Base-by-base conservation (phyloP, 2,113 vertebrate genomes). In the Lophotis ruficrista region DNA sequence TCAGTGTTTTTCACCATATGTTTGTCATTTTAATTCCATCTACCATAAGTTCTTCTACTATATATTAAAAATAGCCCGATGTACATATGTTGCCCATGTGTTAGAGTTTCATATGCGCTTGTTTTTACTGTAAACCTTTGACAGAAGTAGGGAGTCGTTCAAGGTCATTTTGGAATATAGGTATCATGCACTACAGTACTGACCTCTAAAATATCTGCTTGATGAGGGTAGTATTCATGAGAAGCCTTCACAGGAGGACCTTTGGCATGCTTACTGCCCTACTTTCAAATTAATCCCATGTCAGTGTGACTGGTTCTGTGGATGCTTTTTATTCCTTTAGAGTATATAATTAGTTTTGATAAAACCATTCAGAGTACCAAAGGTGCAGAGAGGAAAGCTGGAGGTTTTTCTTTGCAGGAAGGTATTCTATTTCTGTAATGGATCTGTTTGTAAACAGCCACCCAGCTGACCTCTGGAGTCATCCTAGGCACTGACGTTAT, bases 291-390 rank as follows among this genome's bases (percentile, higher is more conserved):
- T 96, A 96, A 97, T 97, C 93, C 88, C 83, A 78, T 95, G 93
- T 97, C 91, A 93, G 50, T 94, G 35, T 91, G 81, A 92, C 96
- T 97, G 90, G 89, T 89, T 94, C 92, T 91, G 90, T 96, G 93
- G 92, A 94, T 95, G 96, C 94, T 92, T 97, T 97, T 93, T 96
- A 95, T 94, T 97, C 96, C 92, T 92, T 97, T 81, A 73, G 94
- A 95, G 93, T 95, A 89, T 93, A 92, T 97, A 97, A 97, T 97
- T 97, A 96, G 94, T 95, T 96, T 83, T 91, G 96, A 94, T 96
- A 96, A 93, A 97, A 75, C 75, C 79, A 80, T 92, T 96, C 81
- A 89, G 94, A 89, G 94, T 96, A 93, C 87, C 85, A 95, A 93
- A 97, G 93, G 96, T 96, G 70, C 80, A 78, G 78, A 76, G 81